Base-by-base conservation (phyloP, 2,113 vertebrate species). In the Bos taurus region DNA sequence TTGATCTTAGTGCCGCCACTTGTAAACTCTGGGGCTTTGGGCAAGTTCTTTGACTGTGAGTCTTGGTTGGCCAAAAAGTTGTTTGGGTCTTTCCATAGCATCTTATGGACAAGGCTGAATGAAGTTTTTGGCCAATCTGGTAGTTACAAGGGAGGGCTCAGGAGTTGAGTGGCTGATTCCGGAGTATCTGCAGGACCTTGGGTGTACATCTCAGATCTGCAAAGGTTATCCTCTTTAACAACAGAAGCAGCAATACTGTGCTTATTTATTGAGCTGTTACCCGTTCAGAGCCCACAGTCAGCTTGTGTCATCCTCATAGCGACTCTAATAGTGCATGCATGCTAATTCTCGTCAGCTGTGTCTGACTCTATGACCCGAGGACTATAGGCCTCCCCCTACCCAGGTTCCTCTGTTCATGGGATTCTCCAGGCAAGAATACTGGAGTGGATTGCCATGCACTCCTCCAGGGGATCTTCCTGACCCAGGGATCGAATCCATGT, bases 221-320 rank as follows among this genome's bases (percentile, higher is more conserved):
- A 56, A 19, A 67, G 33, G 17, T 0, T 10, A 4, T 7, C 46
- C 0, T 67, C 33, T 56, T 0, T 48, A 19, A 1, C 16, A 48
- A 64, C 57, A n/a, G 23, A 40, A 54, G 28, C 64, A 23, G 52
- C 8, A 14, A 26, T 30, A 2, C 13, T 5, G 64, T 33, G 26
- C 33, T 33, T n/a, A 33, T 36, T 57, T 33, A 74, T 8, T 11
- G 28, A 46, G 23, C 40, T 12, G 1, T 78, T n/a, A n/a, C 28
- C 80, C 52, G 12, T 46, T 90, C 48, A 46, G 81, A 90, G 89
- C 40, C 36, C 36, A 19, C 0, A 4, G 40, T 96, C 43, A 12
- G 19, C 43, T n/a, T 36, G 7, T 50, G 52, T 4, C 2, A 9
- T 62, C 25, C 23, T 91, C 81, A 17, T 26, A 83, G 67, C 77